Conservation (phyloP, 64 coral and sea anemone genomes). For the Stichodactyla mertensii region DNA sequence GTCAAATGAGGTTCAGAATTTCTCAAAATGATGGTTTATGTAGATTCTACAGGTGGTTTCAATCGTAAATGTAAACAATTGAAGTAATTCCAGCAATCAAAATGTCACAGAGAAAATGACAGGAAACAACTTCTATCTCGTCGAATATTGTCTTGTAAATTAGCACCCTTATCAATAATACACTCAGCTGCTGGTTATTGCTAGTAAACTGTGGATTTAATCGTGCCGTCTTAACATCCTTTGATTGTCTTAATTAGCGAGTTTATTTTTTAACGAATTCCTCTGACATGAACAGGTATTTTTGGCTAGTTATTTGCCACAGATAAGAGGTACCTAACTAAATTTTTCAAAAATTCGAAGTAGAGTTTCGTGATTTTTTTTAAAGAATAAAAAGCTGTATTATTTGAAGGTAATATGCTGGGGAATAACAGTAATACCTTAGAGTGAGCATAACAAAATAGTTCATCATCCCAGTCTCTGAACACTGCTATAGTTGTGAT, state of each 20-base stretch:
- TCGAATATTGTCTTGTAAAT: not conserved
- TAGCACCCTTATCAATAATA: not conserved
- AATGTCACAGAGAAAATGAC: not conserved
- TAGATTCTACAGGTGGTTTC: not conserved
- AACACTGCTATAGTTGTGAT: slow-evolving; percentile 89
- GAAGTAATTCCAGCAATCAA: not conserved
- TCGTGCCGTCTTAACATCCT: too few species aligned
- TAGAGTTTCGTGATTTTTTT: not conserved
- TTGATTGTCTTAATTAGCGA: not conserved
- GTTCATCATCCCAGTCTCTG: slow-evolving; percentile 82
- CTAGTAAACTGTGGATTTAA: too few species aligned
- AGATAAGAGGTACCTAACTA: not conserved
- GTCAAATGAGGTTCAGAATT: not conserved
- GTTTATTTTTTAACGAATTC: not conserved
- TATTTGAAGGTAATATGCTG: not conserved
- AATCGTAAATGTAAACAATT: not conserved
- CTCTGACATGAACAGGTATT: not conserved
- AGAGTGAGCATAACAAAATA: slow-evolving; percentile 88
- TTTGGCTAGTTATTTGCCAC: not conserved
- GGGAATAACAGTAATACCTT: slow-evolving; percentile 40
- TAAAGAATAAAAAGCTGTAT: not conserved
- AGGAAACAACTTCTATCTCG: not conserved
- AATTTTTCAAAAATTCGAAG: not conserved
- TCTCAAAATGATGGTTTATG: not conserved
- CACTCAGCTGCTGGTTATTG: not conserved